phyloP scores from a whole-genome alignment of 2,797 vertebrate genomes.

The Myioborus miniatus region DNA sequence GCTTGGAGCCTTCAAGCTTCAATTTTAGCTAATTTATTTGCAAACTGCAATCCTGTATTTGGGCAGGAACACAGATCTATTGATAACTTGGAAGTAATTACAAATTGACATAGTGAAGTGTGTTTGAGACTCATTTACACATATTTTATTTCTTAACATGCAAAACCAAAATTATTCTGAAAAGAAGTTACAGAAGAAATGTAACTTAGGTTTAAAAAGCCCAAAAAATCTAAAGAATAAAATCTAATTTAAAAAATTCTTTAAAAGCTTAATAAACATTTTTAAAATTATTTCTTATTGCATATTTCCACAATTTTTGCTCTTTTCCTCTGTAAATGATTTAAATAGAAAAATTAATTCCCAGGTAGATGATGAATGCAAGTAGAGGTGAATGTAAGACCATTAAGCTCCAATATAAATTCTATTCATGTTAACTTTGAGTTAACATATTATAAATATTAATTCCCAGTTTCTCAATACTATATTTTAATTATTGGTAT shows the following conservation, averaged over 20 bases:
- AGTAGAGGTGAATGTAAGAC: not conserved
- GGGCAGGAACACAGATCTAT: not conserved
- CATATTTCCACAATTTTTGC: not conserved
- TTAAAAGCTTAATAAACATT: not conserved
- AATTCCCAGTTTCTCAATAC: not conserved
- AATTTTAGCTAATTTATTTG: not conserved
- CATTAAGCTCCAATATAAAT: not conserved
- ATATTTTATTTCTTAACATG: not conserved
- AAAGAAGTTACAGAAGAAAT: not conserved
- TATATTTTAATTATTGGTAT: not conserved
- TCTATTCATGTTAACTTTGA: not conserved
- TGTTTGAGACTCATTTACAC: not conserved
- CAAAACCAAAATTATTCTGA: not conserved
- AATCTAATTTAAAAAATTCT: not conserved
- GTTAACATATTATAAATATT: not conserved
- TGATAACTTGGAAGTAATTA: not conserved
- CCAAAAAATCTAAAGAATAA: not conserved
- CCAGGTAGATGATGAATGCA: not conserved
- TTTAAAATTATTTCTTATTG: not conserved
- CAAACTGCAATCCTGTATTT: not conserved
- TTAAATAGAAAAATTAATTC: not conserved
- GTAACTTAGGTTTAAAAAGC: not conserved
- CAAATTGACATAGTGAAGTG: not conserved
- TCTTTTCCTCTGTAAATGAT: not conserved
- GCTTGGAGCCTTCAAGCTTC: not conserved